These are phyloP conservation scores for Chaetura pelagica DNA, from an alignment of 2,113 vertebrate genomes.

Conservation along the genomic window DNA sequence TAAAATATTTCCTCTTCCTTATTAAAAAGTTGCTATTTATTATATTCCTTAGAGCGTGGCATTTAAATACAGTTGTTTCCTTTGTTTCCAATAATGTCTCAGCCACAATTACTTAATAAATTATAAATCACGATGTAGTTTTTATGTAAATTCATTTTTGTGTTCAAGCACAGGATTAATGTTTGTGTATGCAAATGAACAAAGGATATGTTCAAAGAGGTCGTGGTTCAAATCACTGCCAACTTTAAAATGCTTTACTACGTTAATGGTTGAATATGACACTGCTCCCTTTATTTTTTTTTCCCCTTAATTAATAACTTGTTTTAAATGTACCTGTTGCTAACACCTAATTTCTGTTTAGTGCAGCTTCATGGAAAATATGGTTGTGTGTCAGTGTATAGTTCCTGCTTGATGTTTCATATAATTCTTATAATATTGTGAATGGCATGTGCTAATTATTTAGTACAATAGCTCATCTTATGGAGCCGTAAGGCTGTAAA, in stretches of 20 bases:
- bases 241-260: slow-evolving; percentile 65
- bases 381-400: slow-evolving; percentile 73
- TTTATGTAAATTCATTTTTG: slow-evolving; percentile 58
- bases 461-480: slow-evolving; percentile 84
- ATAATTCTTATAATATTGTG: slow-evolving; percentile 83
- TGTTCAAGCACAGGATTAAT: slow-evolving; percentile 61
- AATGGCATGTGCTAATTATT: slow-evolving; percentile 88
- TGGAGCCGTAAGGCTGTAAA: slow-evolving; percentile 75
- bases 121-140: slow-evolving; percentile 53
- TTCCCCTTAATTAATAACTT: slow-evolving; percentile 65
- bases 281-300: background rate
- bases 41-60: background rate
- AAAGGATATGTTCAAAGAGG: slow-evolving; percentile 63
- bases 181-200: slow-evolving; percentile 56
- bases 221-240: slow-evolving; percentile 67
- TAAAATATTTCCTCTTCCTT: background rate
- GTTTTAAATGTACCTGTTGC: slow-evolving; percentile 78
- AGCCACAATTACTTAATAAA: slow-evolving; percentile 66
- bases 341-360: slow-evolving; percentile 75
- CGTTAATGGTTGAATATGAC: slow-evolving; percentile 57
- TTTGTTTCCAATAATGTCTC: slow-evolving; percentile 49
- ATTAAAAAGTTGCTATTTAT: background rate
- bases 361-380: slow-evolving; percentile 62
- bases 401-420: slow-evolving; percentile 84
- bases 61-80: slow-evolving; percentile 32